phyloP scores from a whole-genome alignment of 64 coral and sea anemone genomes.

The Porites lutea region DNA sequence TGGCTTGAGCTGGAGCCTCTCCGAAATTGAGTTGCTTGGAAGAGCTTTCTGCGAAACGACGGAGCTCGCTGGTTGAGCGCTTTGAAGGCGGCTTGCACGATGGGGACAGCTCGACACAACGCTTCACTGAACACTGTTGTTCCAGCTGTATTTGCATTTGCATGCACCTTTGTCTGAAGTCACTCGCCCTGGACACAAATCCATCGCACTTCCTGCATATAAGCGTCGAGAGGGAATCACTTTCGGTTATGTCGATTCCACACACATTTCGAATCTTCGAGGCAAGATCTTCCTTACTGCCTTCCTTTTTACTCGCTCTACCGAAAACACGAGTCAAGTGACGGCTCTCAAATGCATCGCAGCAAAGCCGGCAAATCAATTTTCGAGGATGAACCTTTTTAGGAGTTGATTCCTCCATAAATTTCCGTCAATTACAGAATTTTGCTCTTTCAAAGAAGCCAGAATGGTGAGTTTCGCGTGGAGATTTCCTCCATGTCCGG shows the following conservation, averaged over 20 bases:
- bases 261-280: no score
- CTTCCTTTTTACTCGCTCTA: no score
- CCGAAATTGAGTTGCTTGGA: constrained; percentile 33
- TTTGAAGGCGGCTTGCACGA: constrained; percentile 7
- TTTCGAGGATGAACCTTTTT: neutral
- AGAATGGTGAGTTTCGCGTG: no score
- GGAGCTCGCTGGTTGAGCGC: neutral
- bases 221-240: neutral
- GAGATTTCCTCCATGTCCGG: no score
- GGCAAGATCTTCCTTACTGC: no score
- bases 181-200: neutral
- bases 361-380: neutral
- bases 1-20: neutral
- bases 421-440: no score
- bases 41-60: constrained; percentile 2
- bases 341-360: no score
- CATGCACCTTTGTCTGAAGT: neutral
- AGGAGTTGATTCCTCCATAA: neutral
- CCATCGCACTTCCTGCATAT: neutral
- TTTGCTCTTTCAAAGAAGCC: no score
- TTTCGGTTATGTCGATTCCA: neutral
- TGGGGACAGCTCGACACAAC: constrained; percentile 20
- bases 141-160: neutral
- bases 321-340: no score
- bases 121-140: constrained; percentile 27